These are phyloP conservation scores for Holcopasites calliopsidis DNA, from an alignment of 1,140 invertebrate species.

Conservation along the genomic window DNA sequence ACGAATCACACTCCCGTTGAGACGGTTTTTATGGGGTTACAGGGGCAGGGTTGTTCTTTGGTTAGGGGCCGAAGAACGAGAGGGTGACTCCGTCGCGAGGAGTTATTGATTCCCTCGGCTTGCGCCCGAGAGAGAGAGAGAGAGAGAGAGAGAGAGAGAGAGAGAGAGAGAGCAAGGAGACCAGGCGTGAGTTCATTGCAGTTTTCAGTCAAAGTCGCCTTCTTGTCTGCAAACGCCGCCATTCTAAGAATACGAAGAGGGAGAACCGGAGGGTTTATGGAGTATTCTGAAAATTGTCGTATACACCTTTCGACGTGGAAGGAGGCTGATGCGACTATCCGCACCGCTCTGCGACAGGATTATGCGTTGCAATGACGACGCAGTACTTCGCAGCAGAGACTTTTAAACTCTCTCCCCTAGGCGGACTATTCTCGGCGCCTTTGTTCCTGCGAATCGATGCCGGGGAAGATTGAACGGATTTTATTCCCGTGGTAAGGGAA, in stretches of 20 bases:
- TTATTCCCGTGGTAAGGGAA: neutral
- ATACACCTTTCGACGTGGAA: neutral
- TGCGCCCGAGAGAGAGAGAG: slow-evolving; percentile 54
- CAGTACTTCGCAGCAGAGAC: neutral
- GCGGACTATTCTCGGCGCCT: neutral
- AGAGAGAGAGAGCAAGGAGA: slow-evolving; percentile 52
- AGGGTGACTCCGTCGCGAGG: slow-evolving; percentile 67
- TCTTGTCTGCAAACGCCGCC: slow-evolving; percentile 2
- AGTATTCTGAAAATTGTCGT: slow-evolving; percentile 1
- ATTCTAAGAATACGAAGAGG: neutral
- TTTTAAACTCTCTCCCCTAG: neutral
- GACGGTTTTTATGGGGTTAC: slow-evolving; percentile 61
- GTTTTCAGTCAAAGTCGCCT: slow-evolving; percentile 46
- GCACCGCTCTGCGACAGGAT: neutral
- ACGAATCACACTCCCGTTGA: slow-evolving; percentile 31
- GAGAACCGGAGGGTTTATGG: neutral
- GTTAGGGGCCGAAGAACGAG: slow-evolving; percentile 64
- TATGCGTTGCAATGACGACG: neutral
- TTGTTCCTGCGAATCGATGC: neutral
- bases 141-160: slow-evolving; percentile 57
- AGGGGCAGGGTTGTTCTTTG: slow-evolving; percentile 53
- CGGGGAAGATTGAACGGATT: neutral
- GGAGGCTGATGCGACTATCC: neutral
- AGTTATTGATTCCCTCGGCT: slow-evolving; percentile 74
- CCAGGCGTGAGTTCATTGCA: slow-evolving; percentile 58